phyloP scores from a whole-genome alignment of 2,797 vertebrate species.

The Syndactyla subalaris region DNA sequence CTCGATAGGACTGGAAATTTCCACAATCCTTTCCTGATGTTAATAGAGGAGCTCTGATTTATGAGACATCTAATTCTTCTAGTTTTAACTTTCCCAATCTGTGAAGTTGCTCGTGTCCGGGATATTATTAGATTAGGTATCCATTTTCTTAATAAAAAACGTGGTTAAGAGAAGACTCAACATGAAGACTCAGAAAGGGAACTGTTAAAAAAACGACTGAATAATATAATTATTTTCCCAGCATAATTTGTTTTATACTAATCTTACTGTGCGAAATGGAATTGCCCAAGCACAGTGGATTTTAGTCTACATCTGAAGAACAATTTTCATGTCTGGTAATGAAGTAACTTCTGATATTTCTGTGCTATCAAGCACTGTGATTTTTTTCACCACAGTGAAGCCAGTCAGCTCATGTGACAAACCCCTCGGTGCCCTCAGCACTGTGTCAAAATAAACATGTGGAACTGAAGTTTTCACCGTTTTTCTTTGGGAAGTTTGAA shows the following conservation, averaged over 20 bases:
- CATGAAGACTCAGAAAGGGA: not conserved
- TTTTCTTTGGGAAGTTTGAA: not conserved
- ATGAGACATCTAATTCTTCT: not conserved
- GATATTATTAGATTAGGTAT: constrained; percentile 10
- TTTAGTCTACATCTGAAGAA: not conserved
- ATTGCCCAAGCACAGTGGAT: not conserved
- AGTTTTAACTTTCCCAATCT: not conserved
- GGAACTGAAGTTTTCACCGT: not conserved
- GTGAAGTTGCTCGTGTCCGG: not conserved
- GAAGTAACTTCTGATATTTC: constrained; percentile 13
- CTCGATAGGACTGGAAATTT: constrained; percentile 24
- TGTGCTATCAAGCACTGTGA: not conserved
- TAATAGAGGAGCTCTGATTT: constrained; percentile 26
- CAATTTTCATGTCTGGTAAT: not conserved
- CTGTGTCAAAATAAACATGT: not conserved
- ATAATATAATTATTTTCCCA: not conserved
- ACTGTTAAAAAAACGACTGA: constrained; percentile 8
- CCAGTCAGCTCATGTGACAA: not conserved
- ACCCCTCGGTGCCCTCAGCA: not conserved
- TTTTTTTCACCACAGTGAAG: not conserved
- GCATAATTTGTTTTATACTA: constrained; percentile 2
- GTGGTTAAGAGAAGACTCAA: not conserved
- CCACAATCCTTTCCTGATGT: constrained; percentile 13
- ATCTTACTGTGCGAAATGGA: not conserved
- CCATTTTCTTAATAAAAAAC: constrained; percentile 20